Conservation (phyloP, 2,797 vertebrate species). For the Intellagama lesueurii region DNA sequence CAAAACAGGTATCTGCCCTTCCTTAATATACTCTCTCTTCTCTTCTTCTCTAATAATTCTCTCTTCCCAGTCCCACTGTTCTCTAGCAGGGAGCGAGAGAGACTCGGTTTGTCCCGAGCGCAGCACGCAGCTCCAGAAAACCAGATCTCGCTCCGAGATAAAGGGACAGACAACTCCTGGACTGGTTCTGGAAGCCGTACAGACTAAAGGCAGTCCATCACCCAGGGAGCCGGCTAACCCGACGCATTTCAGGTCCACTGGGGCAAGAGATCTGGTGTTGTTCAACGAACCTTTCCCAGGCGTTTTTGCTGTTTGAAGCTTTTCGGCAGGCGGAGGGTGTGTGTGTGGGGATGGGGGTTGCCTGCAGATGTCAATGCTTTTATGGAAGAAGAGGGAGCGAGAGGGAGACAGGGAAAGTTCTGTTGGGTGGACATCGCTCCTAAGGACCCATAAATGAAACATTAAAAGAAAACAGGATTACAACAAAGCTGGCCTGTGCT, state of each 20-base stretch:
- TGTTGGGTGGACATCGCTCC: neutral
- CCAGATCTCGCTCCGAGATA: neutral
- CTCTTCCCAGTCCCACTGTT: neutral
- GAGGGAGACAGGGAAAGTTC: neutral
- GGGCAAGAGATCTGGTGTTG: neutral
- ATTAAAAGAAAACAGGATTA: neutral
- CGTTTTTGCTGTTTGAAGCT: neutral
- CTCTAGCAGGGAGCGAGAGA: neutral
- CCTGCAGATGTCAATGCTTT: slow-evolving; percentile 3
- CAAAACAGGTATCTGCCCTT: neutral
- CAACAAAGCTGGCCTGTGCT: neutral
- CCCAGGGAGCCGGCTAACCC: neutral
- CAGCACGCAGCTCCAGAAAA: neutral
- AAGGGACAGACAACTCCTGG: slow-evolving; percentile 11
- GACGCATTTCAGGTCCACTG: neutral
- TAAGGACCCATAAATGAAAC: neutral
- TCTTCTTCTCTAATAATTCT: neutral
- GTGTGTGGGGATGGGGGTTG: neutral
- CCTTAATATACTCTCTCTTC: neutral
- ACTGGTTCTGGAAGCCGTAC: neutral
- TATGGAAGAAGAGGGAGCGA: neutral
- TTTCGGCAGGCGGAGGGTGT: neutral
- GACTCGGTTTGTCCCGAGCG: neutral
- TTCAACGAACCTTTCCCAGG: neutral
- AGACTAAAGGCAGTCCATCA: neutral